Conservation (phyloP, 2,113 vertebrate genomes). For the Henicopernis longicauda region DNA sequence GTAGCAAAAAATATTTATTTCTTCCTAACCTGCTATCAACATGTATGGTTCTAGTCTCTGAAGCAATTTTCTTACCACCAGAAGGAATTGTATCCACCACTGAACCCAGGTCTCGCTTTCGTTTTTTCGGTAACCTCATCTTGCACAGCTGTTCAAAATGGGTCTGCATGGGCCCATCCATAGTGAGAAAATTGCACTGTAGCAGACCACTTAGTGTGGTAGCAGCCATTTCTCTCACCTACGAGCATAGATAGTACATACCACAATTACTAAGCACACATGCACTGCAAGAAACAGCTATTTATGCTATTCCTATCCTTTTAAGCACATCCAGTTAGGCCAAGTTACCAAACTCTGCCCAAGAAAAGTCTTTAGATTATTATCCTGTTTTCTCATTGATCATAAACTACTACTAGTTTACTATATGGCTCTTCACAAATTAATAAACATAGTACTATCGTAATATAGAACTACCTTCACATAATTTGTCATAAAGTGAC, state of each 20-base stretch:
- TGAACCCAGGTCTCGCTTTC: conserved; percentile 81
- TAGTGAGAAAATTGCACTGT: conserved; percentile 92
- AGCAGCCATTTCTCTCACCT: conserved; percentile 97
- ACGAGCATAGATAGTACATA: neutral
- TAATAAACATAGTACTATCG: neutral
- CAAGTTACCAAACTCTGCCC: neutral
- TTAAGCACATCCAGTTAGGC: neutral
- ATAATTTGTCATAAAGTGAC: neutral
- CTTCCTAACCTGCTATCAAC: neutral
- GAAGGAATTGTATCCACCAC: conserved; percentile 87
- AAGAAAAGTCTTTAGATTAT: neutral
- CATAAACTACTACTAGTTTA: neutral
- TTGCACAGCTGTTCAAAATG: conserved; percentile 95
- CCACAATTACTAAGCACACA: neutral
- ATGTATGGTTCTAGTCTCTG: neutral
- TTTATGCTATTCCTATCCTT: neutral
- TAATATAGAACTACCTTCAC: neutral
- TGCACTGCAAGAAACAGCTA: neutral
- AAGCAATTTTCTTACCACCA: conserved; percentile 75
- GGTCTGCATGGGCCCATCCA: conserved; percentile 89
- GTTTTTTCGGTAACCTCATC: conserved; percentile 89
- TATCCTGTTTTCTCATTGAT: neutral
- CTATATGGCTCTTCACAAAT: neutral
- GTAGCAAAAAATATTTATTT: neutral
- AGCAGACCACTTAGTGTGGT: conserved; percentile 93